Evolutionary conservation across 2,113 vertebrate genomes (phyloP), one percentile per base, ranked within the genome.

Genomic region (Eubucco bourcierii): DNA sequence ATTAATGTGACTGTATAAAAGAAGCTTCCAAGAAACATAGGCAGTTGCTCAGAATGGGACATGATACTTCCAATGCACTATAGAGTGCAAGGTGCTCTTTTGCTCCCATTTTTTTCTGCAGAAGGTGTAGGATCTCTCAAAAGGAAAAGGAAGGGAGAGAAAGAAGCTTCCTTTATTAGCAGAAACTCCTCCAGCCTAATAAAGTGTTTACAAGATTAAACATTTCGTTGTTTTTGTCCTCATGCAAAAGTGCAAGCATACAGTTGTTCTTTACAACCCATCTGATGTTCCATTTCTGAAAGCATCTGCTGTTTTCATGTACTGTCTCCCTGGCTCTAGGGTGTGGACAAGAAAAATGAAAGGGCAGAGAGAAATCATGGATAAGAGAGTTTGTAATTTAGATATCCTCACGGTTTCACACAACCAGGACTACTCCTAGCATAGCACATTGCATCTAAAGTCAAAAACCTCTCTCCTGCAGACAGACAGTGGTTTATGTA

Each of bases 1-100:
- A 93, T 87, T 85, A 89, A 80, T 67, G 61, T 60, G 71, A 71
- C 60, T 90, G 33, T 89, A 44, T 71, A 92, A 85, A 87, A 39
- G 61, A 92, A 33, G 64, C 33, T 89, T 87, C 78, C 66, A 79
- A 85, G 72, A 31, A 89, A 41, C 0, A 0, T 61, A 77, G 58
- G 60, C 37, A 92, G 37, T 34, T 41, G 28, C 53, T 90, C 67
- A 33, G 83, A 94, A 84, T 18, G 9, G 31, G 46, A 71, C 0
- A 0, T 80, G 74, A 41, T 37, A 44, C 12, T 47, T 80, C 19
- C 31, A 74, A 2, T 68, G 53, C 10, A 39, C 9, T 61, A 39
- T 0, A 37, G 24, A 85, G 24, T 47, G 12, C 18, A 83, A 64
- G 10, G 74, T 47, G 25, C 16, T 77, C 23, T 24, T 90, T 76